phyloP scores from a whole-genome alignment of 1,140 invertebrate genomes.

The Drosophila serrata region DNA sequence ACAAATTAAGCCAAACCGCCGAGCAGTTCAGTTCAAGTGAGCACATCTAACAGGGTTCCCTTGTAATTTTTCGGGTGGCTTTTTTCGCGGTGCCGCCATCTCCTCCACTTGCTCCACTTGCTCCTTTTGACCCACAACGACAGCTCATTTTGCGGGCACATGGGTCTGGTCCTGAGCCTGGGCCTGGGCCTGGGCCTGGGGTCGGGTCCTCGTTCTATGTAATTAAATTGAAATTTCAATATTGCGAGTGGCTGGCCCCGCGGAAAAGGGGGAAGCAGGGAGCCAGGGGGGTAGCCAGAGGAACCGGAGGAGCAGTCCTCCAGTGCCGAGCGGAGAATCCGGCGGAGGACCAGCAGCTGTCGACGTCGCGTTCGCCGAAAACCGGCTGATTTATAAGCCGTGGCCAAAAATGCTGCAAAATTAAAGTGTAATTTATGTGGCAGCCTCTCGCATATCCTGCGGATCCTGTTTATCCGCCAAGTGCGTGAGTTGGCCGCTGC shows the following conservation, averaged over 20 bases:
- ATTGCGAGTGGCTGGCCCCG: conserved; percentile 62
- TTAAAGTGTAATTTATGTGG: conserved; percentile 83
- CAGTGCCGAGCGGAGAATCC: conserved; percentile 44
- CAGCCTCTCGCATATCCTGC: conserved; percentile 48
- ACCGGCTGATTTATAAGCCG: conserved; percentile 77
- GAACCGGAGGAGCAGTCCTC: conserved; percentile 3
- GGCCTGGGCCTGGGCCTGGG: conserved; percentile 48
- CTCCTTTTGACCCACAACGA: conserved; percentile 52
- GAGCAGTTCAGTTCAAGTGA: conserved; percentile 63
- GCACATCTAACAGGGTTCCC: conserved; percentile 40
- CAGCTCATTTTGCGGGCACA: conserved; percentile 69
- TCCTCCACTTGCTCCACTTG: conserved; percentile 21
- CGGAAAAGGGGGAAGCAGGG: conserved; percentile 5
- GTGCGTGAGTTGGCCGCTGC: conserved; percentile 51
- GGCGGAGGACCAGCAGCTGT: conserved; percentile 36
- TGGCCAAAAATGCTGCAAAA: conserved; percentile 83
- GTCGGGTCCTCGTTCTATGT: conserved; percentile 67
- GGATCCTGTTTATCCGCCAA: conserved; percentile 71
- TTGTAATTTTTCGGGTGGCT: conserved; percentile 18
- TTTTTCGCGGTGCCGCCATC: conserved; percentile 10
- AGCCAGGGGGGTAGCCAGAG: not conserved
- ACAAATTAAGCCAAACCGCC: conserved; percentile 81
- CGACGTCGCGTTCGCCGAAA: conserved; percentile 34
- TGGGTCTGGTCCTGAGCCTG: conserved; percentile 38
- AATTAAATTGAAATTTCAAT: conserved; percentile 84